Base-by-base conservation (phyloP, 64 coral and sea anemone species). In the Porites australiensis region DNA sequence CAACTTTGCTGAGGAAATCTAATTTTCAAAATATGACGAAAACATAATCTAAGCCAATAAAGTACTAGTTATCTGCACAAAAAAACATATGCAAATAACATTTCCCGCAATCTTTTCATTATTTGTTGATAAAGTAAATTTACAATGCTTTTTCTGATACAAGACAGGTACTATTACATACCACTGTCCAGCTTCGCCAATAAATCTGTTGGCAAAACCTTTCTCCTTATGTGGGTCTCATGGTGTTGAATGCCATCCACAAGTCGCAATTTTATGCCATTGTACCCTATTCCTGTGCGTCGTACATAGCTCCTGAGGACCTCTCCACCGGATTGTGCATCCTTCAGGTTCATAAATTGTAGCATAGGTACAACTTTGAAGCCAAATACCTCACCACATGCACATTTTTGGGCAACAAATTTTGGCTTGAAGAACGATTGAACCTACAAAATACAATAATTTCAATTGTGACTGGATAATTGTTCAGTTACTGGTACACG, bases 141-240 rank as follows among this genome's bases (percentile, higher is more conserved):
- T 59, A 59, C 16, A 64, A 15, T 44, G 45, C 73, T 51, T 75
- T 75, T 75, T 15, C 73, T 75, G 73, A 75, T 2, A 19, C 13
- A 15, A 75, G 44, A 44, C 45, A 75, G 45, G 23, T 70, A 27
- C 23, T 13, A 19, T 19, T 79, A 79, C 77, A 58, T 59, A 79
- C 77, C 55, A 44, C 53, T 79, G 77, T 79, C 77, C 20, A 79
- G 77, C 77, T 59, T 79, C 44, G 77, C 53, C 77, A 79, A 22
- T n/a, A 79, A 59, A 79, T 58, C 54, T 79, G 52, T 59, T 59
- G 53, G 77, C 77, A 79, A 60, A 59, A 3, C 54, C 43, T 55
- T 59, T 44, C 77, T 60, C 77, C 20, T 75, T n/a, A 55, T 55
- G n/a, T 79, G 77, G 77, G 77, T 79, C 5, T 53, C 52, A 60